Percentiles rank a stretch among this genome's conserved stretches.
phyloP scores from a whole-genome alignment of 2,113 vertebrate genomes.

The Ranitomeya imitator region DNA sequence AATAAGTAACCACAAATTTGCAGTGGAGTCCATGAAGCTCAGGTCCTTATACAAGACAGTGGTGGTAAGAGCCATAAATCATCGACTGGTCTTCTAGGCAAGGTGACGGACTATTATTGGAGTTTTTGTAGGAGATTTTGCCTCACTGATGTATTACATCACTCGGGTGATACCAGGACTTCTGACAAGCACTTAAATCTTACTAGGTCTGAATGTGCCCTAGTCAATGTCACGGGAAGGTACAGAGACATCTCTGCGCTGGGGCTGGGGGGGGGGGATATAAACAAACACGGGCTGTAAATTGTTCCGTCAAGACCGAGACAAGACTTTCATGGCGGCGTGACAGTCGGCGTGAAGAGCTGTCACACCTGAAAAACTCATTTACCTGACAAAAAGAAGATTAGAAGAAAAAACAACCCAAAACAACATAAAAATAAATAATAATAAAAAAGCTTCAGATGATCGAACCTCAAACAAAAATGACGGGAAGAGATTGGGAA shows the following conservation, averaged over 20 bases:
- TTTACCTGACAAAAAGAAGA: slow-evolving; percentile 31
- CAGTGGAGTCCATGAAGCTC: neutral
- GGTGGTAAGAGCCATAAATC: neutral
- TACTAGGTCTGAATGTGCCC: neutral
- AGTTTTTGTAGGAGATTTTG: neutral
- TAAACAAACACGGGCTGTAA: slow-evolving; percentile 14
- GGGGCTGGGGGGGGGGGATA: neutral
- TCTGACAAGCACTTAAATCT: slow-evolving; percentile 1
- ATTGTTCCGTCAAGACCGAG: slow-evolving; percentile 18
- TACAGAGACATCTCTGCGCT: neutral
- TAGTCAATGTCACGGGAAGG: slow-evolving; percentile 24
- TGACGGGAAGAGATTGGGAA: neutral
- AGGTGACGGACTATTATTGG: neutral
- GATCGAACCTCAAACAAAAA: neutral
- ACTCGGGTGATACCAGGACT: neutral
- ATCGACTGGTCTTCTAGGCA: neutral
- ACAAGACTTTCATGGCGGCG: neutral
- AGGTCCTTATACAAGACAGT: neutral
- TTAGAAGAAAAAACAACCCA: neutral
- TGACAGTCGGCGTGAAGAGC: slow-evolving; percentile 14
- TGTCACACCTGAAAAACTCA: neutral
- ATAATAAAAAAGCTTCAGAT: neutral
- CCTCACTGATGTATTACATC: slow-evolving; percentile 16
- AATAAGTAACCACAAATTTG: neutral
- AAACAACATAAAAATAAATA: neutral